phyloP scores from a whole-genome alignment of 2,888 invertebrate genomes.

The Drosophila pseudotalamancana region DNA sequence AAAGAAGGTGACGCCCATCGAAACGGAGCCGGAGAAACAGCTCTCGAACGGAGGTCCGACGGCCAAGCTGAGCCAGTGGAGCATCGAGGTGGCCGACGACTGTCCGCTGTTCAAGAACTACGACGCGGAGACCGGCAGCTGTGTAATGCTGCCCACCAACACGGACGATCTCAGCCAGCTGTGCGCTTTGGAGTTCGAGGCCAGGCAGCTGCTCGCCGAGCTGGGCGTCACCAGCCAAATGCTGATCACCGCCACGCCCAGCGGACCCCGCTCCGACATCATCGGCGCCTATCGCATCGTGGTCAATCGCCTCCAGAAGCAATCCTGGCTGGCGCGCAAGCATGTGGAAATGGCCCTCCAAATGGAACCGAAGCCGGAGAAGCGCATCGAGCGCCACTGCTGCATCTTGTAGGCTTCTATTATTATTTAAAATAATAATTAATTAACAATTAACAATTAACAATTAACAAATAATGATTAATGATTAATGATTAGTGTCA shows the following conservation, averaged over 20 bases:
- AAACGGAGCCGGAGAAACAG: constrained; percentile 80
- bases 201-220: constrained; percentile 85
- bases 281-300: constrained; percentile 90
- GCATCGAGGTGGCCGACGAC: constrained; percentile 72
- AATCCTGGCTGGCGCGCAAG: constrained; percentile 83
- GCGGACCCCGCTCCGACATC: constrained; percentile 87
- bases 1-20: constrained; percentile 84
- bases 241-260: constrained; percentile 85
- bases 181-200: constrained; percentile 85
- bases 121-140: constrained; percentile 84
- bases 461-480: constrained; percentile 10
- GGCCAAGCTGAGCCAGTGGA: constrained; percentile 75
- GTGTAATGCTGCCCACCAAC: constrained; percentile 84
- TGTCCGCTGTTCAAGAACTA: constrained; percentile 83
- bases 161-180: constrained; percentile 82
- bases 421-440: constrained; percentile 8
- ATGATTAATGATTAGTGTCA: constrained; percentile 36
- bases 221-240: constrained; percentile 87
- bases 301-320: constrained; percentile 86
- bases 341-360: constrained; percentile 83
- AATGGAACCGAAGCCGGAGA: constrained; percentile 81
- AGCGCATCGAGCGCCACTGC: constrained; percentile 79
- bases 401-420: constrained; percentile 76
- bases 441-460: constrained; percentile 5
- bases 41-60: constrained; percentile 69